These are phyloP conservation scores for Ethmia dodecea DNA, from an alignment of 2,888 invertebrate species.

Conservation along the genomic window DNA sequence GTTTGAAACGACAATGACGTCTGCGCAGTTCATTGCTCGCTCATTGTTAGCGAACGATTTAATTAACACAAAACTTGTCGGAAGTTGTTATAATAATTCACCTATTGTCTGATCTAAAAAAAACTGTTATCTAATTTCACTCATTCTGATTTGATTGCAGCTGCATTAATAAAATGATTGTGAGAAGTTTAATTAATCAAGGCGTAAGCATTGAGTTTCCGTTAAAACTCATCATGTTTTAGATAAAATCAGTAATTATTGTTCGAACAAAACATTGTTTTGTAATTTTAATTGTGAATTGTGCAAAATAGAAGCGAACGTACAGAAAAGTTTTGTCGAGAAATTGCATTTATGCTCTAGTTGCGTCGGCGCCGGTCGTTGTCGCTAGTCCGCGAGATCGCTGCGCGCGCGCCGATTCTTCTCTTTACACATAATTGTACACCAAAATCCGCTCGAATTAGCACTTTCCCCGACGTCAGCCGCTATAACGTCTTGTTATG, in stretches of 20 bases:
- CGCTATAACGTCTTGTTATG: constrained; percentile 17
- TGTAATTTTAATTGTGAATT: constrained; percentile 1
- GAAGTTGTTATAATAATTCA: constrained; percentile 8
- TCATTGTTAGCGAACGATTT: constrained; percentile 8
- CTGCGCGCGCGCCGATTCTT: neutral
- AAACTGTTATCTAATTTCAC: constrained; percentile 1
- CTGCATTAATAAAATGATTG: neutral
- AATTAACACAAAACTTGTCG: constrained; percentile 8
- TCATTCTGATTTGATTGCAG: no score
- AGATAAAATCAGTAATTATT: constrained; percentile 1
- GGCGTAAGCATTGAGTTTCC: neutral
- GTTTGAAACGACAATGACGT: neutral
- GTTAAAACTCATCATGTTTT: neutral
- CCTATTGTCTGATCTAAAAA: neutral
- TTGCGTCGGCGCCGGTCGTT: neutral
- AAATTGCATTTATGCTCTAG: constrained; percentile 10
- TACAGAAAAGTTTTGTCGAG: constrained; percentile 1
- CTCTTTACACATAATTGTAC: constrained; percentile 14
- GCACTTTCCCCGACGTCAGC: constrained; percentile 20
- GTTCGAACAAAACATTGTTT: neutral
- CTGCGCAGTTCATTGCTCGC: constrained; percentile 8
- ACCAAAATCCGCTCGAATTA: constrained; percentile 16
- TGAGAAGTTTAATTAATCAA: neutral
- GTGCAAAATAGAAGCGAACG: neutral
- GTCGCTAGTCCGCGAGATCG: neutral